Percentiles rank a stretch among this genome's conserved stretches.
These are phyloP conservation scores for Agrotis ipsilon DNA, from an alignment of 2,888 invertebrate genomes.

Conservation along the genomic window DNA sequence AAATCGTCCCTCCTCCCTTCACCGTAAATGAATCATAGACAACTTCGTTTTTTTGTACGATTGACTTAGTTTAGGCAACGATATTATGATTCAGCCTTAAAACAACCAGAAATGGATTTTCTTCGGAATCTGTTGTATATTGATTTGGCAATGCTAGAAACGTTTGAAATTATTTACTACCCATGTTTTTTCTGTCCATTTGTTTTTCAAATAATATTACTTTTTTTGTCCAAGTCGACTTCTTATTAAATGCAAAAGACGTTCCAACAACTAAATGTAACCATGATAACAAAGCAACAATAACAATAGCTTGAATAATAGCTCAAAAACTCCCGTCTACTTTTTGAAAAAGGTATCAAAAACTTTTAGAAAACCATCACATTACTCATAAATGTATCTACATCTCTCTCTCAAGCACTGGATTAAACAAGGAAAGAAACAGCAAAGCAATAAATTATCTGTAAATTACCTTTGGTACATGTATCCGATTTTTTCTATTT, in stretches of 20 bases:
- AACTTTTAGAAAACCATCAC: conserved; percentile 2
- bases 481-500: conserved; percentile 60
- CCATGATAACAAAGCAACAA: background rate
- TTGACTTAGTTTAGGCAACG: conserved; percentile 53
- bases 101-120: background rate
- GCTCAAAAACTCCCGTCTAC: too few species aligned
- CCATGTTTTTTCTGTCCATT: background rate
- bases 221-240: background rate
- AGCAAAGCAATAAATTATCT: conserved; percentile 63
- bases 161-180: background rate
- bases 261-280: background rate
- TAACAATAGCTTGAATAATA: conserved; percentile 6
- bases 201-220: background rate
- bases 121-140: background rate
- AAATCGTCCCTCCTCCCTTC: conserved; percentile 87
- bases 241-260: background rate
- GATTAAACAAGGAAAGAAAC: conserved; percentile 44
- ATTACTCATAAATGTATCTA: background rate
- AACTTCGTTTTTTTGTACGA: conserved; percentile 60
- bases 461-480: conserved; percentile 59
- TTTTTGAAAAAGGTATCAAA: too few species aligned
- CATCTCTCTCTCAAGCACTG: conserved; percentile 39
- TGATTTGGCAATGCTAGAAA: too few species aligned
- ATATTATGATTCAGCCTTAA: conserved; percentile 43
- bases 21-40: conserved; percentile 86